A percentile compares a stretch with the other conserved stretches of the same genome.
Conservation (phyloP, 2,797 vertebrate genomes). For the Setipinna tenuifilis region DNA sequence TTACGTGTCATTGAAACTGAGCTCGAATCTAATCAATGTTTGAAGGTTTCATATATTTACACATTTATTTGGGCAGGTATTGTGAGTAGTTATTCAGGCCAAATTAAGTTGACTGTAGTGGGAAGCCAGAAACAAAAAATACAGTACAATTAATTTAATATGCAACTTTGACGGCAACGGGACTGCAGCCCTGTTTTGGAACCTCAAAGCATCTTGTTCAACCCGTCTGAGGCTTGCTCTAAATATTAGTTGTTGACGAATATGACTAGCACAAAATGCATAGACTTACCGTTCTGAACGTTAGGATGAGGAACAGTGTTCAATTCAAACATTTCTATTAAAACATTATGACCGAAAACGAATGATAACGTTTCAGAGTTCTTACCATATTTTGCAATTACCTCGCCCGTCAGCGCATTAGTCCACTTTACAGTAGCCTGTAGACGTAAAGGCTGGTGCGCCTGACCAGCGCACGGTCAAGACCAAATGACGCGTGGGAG, state of each 20-base stretch:
- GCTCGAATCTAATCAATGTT: not conserved
- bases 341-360: not conserved
- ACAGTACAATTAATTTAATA: too few relatives aligned
- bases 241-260: not conserved
- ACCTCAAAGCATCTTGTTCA: not conserved
- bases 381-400: constrained; percentile 11
- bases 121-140: too few relatives aligned
- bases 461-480: not conserved
- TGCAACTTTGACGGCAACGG: not conserved
- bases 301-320: not conserved
- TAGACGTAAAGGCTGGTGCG: not conserved
- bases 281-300: not conserved
- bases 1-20: not conserved
- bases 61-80: not conserved
- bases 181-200: not conserved
- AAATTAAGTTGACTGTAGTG: too few relatives aligned
- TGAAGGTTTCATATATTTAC: not conserved
- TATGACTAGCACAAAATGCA: not conserved
- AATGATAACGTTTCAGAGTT: not conserved
- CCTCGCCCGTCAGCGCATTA: not conserved
- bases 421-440: not conserved
- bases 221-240: not conserved
- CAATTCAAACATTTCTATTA: not conserved
- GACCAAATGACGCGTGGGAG: not conserved
- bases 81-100: too few relatives aligned